These are phyloP conservation scores for Myotis lucifugus DNA, from an alignment of 2,113 vertebrate genomes.

Conservation along the genomic window DNA sequence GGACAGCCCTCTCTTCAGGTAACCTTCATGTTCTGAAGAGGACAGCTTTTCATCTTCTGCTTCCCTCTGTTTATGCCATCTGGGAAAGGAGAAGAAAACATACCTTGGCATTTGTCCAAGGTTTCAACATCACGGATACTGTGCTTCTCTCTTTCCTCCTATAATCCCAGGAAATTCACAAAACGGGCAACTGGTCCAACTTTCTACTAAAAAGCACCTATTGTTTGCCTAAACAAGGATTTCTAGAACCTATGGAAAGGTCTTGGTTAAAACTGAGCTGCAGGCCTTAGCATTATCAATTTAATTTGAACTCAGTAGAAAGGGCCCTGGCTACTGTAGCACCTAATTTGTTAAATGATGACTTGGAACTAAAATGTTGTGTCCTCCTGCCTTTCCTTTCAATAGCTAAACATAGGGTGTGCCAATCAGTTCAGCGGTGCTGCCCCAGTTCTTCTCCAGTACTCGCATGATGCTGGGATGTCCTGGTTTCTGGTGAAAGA, in stretches of 20 bases:
- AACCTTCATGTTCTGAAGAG: background rate
- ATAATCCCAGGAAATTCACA: background rate
- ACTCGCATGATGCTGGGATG: constrained; percentile 96
- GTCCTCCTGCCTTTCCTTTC: constrained; percentile 37
- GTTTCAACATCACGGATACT: background rate
- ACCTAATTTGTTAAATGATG: background rate
- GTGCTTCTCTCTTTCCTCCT: background rate
- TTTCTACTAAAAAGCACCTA: background rate
- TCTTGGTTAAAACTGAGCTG: background rate
- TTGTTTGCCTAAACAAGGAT: background rate
- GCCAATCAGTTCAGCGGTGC: constrained; percentile 90
- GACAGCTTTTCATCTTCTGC: background rate
- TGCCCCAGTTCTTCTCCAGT: constrained; percentile 95
- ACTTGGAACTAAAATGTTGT: background rate
- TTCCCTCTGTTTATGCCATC: background rate
- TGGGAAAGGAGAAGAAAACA: background rate
- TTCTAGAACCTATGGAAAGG: background rate
- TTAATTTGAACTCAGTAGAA: background rate
- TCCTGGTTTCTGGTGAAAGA: constrained; percentile 95
- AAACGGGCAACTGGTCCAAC: background rate
- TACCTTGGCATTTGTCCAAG: constrained; percentile 10
- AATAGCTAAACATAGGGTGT: constrained; percentile 95
- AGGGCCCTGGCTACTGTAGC: background rate
- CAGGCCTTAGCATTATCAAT: background rate
- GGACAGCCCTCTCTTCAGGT: background rate